phyloP scores from a whole-genome alignment of 2,888 invertebrate species.

The Bursaphelenchus okinawaensis region DNA sequence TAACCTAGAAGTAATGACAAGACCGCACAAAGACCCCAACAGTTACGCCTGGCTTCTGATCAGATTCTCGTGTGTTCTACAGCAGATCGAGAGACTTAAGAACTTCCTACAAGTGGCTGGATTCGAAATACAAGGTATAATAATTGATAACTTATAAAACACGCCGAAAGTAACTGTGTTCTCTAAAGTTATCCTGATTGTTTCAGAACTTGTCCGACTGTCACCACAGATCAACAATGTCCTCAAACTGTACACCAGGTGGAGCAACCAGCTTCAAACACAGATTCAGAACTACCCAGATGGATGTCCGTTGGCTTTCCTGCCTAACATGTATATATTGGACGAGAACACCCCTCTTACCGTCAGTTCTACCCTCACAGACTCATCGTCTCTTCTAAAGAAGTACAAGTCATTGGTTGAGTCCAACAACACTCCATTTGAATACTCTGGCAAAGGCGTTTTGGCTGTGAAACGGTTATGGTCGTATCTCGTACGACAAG shows the following conservation, averaged over 20 bases:
- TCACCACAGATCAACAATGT: conserved; percentile 87
- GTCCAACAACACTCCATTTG: conserved; percentile 89
- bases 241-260: conserved; percentile 76
- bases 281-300: conserved; percentile 58
- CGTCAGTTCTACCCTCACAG: background rate
- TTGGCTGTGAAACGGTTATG: conserved; percentile 70
- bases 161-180: conserved; percentile 6
- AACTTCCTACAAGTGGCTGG: conserved; percentile 82
- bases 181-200: no score
- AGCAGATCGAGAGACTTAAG: conserved; percentile 76
- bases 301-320: conserved; percentile 49
- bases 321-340: conserved; percentile 47
- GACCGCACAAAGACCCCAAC: conserved; percentile 80
- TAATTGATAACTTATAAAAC: no score
- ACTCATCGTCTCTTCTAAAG: conserved; percentile 60
- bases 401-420: conserved; percentile 79
- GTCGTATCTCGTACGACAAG: conserved; percentile 86
- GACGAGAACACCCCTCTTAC: background rate
- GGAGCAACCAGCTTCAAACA: conserved; percentile 77
- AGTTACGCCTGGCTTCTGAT: conserved; percentile 88
- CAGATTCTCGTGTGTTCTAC: conserved; percentile 76
- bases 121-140: conserved; percentile 66
- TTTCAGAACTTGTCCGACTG: conserved; percentile 80
- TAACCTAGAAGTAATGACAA: conserved; percentile 23
- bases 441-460: conserved; percentile 67